Conservation (phyloP, 2,888 invertebrate genomes). For the Lasioglossum calceatum region DNA sequence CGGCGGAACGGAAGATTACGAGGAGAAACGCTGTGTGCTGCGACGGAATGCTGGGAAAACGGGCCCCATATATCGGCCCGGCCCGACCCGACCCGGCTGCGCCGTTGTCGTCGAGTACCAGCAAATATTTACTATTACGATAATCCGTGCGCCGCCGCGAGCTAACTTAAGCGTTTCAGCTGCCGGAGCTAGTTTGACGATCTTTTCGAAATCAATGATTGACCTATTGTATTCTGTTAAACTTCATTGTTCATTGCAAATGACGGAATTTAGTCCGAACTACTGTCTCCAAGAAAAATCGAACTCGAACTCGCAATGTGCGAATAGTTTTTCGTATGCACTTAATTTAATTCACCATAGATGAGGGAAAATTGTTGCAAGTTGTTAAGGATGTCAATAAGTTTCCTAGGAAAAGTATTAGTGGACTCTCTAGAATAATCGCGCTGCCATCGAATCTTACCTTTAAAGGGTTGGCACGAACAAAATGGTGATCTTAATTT, state of each 20-base stretch:
- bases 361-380: neutral
- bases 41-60: conserved; percentile 18
- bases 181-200: neutral
- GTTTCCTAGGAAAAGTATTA: neutral
- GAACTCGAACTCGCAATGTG: too few species aligned
- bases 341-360: neutral
- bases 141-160: conserved; percentile 43
- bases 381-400: neutral
- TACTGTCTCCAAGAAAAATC: too few species aligned
- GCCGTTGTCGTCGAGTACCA: conserved; percentile 9
- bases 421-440: neutral
- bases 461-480: neutral
- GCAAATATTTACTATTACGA: conserved; percentile 59
- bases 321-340: too few species aligned
- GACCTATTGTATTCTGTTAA: neutral
- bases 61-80: conserved; percentile 27
- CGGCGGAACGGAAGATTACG: conserved; percentile 41
- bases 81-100: neutral
- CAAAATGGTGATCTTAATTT: neutral
- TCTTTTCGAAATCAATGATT: neutral
- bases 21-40: conserved; percentile 31
- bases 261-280: too few species aligned
- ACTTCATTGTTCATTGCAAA: neutral
- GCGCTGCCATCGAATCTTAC: neutral
- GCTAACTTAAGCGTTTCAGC: conserved; percentile 25